Evolutionary conservation across 2,888 invertebrate genomes (phyloP), one percentile per base, ranked within the genome.

Genomic region (Lepidocyrtoides sp.): DNA sequence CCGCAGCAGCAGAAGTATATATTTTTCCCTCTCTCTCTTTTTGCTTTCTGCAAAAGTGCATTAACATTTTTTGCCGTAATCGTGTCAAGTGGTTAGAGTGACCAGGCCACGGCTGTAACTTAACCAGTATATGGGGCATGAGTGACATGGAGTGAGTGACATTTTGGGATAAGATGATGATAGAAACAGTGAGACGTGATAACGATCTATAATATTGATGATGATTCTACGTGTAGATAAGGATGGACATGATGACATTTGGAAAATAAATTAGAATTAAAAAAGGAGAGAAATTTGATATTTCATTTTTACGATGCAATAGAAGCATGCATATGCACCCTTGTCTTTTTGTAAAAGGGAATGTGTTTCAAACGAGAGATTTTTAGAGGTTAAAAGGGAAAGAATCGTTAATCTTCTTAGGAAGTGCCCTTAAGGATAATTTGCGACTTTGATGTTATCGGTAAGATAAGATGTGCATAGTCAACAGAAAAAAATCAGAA

Each of bases 51-150:
- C 14, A 48, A 57, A 63, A 66, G 29, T 66, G 66, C 44, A 66
- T 48, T 83, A 66, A 54, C 79, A 79, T 79, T 79, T 79, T 54
- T 54, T 32, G 29, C 20, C 36, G 48, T 17, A 83, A 66, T 66
- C 66, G 66, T 83, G 83, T 83, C 83, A 83, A 83, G 83, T 83
- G 20, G 44, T n/a, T n/a, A n/a, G 66, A 66, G 48, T 66, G 63
- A 83, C 48, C 83, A 83, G 63, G 83, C 83, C 83, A 83, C 83
- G 83, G 83, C 29, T 83, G 63, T 66, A 66, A 44, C 44, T 63
- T 83, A 26, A 36, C 17, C 57, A 79, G 36, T 57, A 77, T 51
- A 79, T 57, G 79, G 79, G 79, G 8, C 75, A 75, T 2, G n/a
- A 54, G 57, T 57, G 79, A 79, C 79, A 79, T 36, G 36, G 57